These are phyloP conservation scores for Hippolais icterina DNA, from an alignment of 2,113 vertebrate genomes.

Conservation along the genomic window DNA sequence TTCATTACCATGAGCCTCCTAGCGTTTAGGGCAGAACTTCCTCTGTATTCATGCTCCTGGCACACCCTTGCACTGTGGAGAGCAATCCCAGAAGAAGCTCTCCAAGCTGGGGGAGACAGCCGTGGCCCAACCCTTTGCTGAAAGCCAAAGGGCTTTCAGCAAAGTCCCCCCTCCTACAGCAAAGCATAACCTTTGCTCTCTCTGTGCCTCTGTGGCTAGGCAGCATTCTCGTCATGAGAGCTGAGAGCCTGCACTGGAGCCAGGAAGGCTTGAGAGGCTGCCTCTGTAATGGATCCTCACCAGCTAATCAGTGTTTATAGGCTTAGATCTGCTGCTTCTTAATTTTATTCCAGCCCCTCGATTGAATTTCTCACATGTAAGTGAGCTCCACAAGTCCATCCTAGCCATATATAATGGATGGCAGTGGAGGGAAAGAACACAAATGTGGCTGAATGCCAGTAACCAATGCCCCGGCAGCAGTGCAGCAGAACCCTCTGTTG, in stretches of 20 bases:
- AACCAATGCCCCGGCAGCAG: accelerated
- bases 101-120: neutral
- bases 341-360: neutral
- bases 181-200: accelerated
- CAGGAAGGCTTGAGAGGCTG: neutral
- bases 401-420: slow-evolving; percentile 31
- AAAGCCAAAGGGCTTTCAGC: neutral
- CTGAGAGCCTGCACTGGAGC: accelerated
- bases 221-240: accelerated
- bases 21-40: neutral
- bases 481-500: neutral
- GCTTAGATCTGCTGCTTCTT: slow-evolving; percentile 15
- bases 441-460: neutral
- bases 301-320: neutral
- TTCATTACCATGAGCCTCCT: too few species aligned
- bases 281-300: neutral
- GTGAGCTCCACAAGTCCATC: neutral
- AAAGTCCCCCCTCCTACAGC: neutral
- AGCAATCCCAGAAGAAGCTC: neutral
- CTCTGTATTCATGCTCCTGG: neutral
- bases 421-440: neutral
- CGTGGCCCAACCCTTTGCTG: neutral
- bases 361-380: slow-evolving; percentile 35
- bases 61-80: neutral
- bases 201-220: accelerated